Evolutionary conservation across 2,797 vertebrate species (phyloP), one percentile per base, ranked within the genome.

Genomic region (Poecilia wingei): DNA sequence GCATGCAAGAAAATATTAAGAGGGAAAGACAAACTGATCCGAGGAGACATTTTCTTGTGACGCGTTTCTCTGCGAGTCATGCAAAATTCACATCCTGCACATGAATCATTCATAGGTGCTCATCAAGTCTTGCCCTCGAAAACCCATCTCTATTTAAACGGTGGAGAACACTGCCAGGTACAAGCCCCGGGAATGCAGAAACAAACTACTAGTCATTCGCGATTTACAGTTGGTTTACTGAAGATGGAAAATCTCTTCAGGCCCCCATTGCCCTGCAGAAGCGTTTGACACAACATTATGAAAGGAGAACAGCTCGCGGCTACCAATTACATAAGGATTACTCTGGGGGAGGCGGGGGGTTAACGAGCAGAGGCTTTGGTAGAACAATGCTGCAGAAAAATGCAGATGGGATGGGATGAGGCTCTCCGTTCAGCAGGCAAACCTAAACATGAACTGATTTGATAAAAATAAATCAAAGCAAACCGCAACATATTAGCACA

Each of bases 241-340:
- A 87, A 79, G 69, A 89, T 77, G 77, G 78, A 79, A 86, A 79
- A 82, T 79, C 74, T 79, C 75, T 81, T 75, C 83, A 85, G 81
- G 86, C 84, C 82, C 69, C 66, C 79, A 80, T 76, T 87, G 81
- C 89, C 75, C 85, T 10, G 64, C 75, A 86, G 83, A 91, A 81
- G 79, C 43, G 47, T 90, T 92, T 89, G 89, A 89, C 85, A 87
- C 81, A 84, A 86, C 79, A 87, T 86, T 86, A 87, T 81, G 55
- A 8, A 86, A 74, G 43, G 80, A 69, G 59, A 87, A 73, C 8
- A 31, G 77, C 78, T 87, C 78, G 79, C 16, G 33, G 83, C 84
- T 89, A 84, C 78, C 90, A 90, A 86, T 94, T 92, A 90, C 83
- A 87, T 87, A 88, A 92, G 80, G 87, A 90, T 88, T 89, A 89